Conservation (phyloP, 2,888 invertebrate genomes). For the Lacanobia oleracea region DNA sequence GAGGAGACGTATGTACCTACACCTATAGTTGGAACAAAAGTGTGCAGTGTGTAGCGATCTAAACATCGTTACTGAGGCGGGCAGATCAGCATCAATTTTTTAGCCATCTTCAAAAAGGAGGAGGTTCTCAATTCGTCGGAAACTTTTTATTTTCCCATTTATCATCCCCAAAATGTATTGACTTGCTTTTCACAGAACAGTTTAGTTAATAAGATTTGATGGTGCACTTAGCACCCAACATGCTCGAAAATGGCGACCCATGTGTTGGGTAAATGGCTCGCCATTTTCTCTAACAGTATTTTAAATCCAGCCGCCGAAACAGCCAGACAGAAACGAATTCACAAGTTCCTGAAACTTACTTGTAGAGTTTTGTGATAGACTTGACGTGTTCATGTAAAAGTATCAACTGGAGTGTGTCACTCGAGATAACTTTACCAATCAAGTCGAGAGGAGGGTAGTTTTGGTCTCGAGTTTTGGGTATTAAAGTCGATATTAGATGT, state of each 20-base stretch:
- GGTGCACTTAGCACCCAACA: neutral
- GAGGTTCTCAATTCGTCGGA: no score
- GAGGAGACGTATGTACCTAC: no score
- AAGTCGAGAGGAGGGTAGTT: slow-evolving; percentile 35
- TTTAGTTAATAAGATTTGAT: no score
- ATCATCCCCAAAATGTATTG: no score
- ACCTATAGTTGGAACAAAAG: no score
- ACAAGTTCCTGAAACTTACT: slow-evolving; percentile 83
- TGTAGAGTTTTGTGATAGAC: slow-evolving; percentile 78
- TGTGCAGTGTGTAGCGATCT: no score
- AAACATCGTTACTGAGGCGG: no score
- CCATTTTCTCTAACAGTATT: slow-evolving; percentile 57
- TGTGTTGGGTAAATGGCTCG: slow-evolving; percentile 13
- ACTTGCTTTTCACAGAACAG: no score
- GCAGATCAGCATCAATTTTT: no score
- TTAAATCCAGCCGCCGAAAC: slow-evolving; percentile 74
- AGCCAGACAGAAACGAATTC: slow-evolving; percentile 88
- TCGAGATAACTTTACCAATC: slow-evolving; percentile 63
- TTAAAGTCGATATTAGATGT: slow-evolving; percentile 21
- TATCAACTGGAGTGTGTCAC: slow-evolving; percentile 56
- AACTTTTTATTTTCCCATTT: no score
- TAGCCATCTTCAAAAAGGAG: no score
- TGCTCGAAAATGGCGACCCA: neutral
- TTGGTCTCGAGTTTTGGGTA: slow-evolving; percentile 26
- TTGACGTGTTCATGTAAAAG: slow-evolving; percentile 67